Percentiles rank a stretch among this genome's conserved stretches.
Evolutionary conservation across 1,140 invertebrate species (phyloP).

Genomic region (Caenorhabditis brenneri): DNA sequence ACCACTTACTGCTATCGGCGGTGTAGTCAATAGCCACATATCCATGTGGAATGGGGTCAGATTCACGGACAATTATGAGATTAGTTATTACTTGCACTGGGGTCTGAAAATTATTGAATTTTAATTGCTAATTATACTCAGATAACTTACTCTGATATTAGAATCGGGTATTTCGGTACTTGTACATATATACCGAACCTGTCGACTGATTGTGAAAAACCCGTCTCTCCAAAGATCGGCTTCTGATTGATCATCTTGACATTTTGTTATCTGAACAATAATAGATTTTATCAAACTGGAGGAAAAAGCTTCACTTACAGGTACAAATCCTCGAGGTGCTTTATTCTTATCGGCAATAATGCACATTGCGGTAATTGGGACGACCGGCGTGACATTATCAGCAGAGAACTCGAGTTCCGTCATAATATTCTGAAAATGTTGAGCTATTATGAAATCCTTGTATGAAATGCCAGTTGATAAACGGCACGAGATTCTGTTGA

Average conservation of each 20-base stretch:
- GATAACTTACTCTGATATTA: constrained; percentile 49
- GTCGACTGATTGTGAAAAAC: constrained; percentile 44
- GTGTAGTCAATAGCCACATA: constrained; percentile 57
- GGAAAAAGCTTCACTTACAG: constrained; percentile 46
- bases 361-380: constrained; percentile 53
- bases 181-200: constrained; percentile 52
- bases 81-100: constrained; percentile 50
- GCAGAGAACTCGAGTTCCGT: constrained; percentile 24
- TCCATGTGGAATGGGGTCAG: constrained; percentile 56
- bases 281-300: background rate
- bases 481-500: background rate
- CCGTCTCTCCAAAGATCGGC: constrained; percentile 57
- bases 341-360: constrained; percentile 55
- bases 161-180: constrained; percentile 54
- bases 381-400: constrained; percentile 2
- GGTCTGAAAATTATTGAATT: constrained; percentile 13
- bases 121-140: background rate
- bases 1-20: constrained; percentile 55
- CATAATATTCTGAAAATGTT: constrained; percentile 2
- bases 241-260: constrained; percentile 51
- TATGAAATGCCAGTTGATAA: background rate
- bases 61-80: constrained; percentile 55
- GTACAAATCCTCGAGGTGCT: constrained; percentile 45
- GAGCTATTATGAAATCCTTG: background rate
- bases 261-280: constrained; percentile 50